A percentile compares a stretch with the other conserved stretches of the same genome.
phyloP scores from a whole-genome alignment of 2,888 invertebrate species.

The Eristalis tenax region DNA sequence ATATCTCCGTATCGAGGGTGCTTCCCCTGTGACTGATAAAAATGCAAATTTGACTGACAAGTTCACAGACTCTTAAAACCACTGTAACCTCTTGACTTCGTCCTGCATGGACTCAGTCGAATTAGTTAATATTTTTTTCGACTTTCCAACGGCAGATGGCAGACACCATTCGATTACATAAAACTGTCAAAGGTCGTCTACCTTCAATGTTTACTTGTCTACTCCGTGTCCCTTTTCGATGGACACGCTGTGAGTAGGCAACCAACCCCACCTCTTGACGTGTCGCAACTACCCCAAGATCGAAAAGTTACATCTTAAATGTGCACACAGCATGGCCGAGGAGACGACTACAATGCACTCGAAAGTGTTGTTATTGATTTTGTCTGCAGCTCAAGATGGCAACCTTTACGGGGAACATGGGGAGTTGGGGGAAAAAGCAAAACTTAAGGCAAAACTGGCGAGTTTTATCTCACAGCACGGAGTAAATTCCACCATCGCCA shows the following conservation, averaged over 20 bases:
- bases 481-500: not conserved
- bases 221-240: not conserved
- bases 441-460: not conserved
- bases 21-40: too few species aligned
- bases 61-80: too few species aligned
- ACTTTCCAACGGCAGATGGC: not conserved
- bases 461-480: not conserved
- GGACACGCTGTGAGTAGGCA: not conserved
- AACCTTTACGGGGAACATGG: not conserved
- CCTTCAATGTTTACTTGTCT: not conserved
- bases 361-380: slow-evolving; percentile 55
- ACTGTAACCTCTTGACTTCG: too few species aligned
- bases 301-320: slow-evolving; percentile 11
- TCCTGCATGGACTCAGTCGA: not conserved
- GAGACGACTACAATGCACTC: slow-evolving; percentile 33
- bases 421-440: not conserved
- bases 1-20: too few species aligned
- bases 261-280: not conserved
- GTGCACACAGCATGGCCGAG: not conserved
- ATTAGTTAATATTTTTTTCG: not conserved
- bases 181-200: not conserved
- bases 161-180: not conserved
- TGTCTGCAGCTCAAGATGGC: slow-evolving; percentile 47
- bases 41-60: too few species aligned
- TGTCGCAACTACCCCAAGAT: not conserved